Base-by-base conservation (phyloP, 2,888 invertebrate species). In the Eilema caniola region DNA sequence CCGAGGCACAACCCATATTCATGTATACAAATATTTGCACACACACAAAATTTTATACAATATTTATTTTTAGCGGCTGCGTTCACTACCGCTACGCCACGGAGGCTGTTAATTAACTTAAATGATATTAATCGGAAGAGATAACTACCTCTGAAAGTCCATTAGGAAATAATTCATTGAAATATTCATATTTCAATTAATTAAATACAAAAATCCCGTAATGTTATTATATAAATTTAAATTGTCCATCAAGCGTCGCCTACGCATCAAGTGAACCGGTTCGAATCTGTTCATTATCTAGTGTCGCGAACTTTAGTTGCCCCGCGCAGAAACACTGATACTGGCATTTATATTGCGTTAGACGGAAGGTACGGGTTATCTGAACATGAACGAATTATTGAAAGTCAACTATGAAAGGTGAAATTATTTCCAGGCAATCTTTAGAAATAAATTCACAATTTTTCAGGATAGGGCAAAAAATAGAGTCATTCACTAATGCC, bases 321-420 rank as follows among this genome's bases (percentile, higher is more conserved):
- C 77, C 79, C 77, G 75, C 67, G 69, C 64, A 72, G 70, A 70
- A 81, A 82, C 73, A 77, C 61, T 71, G 78, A 80, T 82, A 80
- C n/a, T 12, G 37, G 62, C 57, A 57, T 63, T 67, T 75, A 72
- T 33, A 28, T 71, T 67, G 41, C 71, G 69, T 76, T 82, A 70
- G 57, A 71, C 65, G 70, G 70, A 67, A 74, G 61, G 33, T 24
- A 37, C 1, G 71, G 69, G 71, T 75, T 73, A 75, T 75, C 67
- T 10, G 41, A 67, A 28, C 16, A 37, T 63, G 23, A 56, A 31
- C 28, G 20, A 10, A 47, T 41, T 1, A 24, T 62, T n/a, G n/a
- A 53, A n/a, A 53, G 53, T n/a, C n/a, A 53, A 8, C n/a, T 53
- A 53, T 16, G 8, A 20, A 41, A 62, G 24, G 62, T 62, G 62